Evolutionary conservation across 2,888 invertebrate genomes (phyloP).

Genomic region (Amblyjoppa fuscipennis): DNA sequence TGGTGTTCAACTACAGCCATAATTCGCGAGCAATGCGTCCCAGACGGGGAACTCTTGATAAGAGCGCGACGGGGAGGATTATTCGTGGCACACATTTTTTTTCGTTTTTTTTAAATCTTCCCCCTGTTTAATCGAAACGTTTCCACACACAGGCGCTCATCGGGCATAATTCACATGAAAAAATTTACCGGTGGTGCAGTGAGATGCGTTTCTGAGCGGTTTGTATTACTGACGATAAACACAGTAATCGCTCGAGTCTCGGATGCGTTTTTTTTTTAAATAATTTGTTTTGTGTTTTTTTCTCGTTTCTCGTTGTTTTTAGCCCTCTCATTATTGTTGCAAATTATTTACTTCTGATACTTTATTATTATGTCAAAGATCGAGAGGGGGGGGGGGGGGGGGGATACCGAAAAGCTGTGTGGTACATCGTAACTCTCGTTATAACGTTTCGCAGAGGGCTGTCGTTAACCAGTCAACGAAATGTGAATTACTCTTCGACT

Average conservation of each 20-base stretch:
- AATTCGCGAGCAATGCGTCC: conserved; percentile 44
- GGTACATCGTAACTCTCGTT: conserved; percentile 41
- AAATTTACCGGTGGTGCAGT: conserved; percentile 60
- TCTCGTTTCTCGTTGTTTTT: conserved; percentile 31
- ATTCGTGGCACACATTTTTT: conserved; percentile 11
- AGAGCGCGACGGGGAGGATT: conserved; percentile 39
- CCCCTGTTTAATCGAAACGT: conserved; percentile 39
- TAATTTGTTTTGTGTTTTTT: neutral
- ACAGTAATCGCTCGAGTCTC: conserved; percentile 62
- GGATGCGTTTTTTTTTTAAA: conserved; percentile 49
- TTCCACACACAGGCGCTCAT: conserved; percentile 41
- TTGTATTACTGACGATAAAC: conserved; percentile 57
- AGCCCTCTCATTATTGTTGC: conserved; percentile 49
- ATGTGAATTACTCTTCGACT: conserved; percentile 22
- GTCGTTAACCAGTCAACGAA: conserved; percentile 39
- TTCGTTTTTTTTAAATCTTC: conserved; percentile 21
- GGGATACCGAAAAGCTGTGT: conserved; percentile 70
- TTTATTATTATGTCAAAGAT: conserved; percentile 54
- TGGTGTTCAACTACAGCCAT: conserved; percentile 69
- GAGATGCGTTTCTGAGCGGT: conserved; percentile 71
- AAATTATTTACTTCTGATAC: conserved; percentile 37
- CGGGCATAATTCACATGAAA: conserved; percentile 39
- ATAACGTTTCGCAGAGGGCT: conserved; percentile 24
- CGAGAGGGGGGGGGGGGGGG: conserved; percentile 52
- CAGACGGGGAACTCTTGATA: conserved; percentile 37